phyloP scores from a whole-genome alignment of 2,113 vertebrate genomes.

The Amblyornis subalaris region DNA sequence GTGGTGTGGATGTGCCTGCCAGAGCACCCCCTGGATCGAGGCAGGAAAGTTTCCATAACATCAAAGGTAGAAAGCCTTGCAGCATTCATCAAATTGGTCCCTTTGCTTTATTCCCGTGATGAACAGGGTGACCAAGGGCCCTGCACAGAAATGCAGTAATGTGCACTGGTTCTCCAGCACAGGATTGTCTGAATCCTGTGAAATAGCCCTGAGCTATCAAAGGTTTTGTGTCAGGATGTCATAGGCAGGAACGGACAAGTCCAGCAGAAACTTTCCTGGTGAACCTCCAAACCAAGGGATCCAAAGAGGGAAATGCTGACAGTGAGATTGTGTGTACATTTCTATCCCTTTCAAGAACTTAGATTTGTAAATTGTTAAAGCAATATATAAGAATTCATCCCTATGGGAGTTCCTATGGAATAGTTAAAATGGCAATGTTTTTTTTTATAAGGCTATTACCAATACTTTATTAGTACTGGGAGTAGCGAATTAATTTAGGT shows the following conservation, averaged over 20 bases:
- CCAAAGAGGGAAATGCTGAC: background rate
- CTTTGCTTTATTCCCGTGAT: background rate
- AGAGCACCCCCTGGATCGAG: background rate
- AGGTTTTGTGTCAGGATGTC: background rate
- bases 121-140: background rate
- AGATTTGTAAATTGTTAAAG: background rate
- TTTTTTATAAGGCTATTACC: background rate
- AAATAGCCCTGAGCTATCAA: background rate
- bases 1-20: rapidly evolving
- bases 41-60: background rate
- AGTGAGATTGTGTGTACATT: background rate
- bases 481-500: background rate
- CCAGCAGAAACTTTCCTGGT: background rate
- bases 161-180: background rate
- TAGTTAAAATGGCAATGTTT: background rate
- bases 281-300: background rate
- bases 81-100: background rate
- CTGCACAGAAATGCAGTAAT: rapidly evolving
- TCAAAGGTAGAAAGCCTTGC: background rate
- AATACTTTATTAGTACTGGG: background rate
- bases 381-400: background rate
- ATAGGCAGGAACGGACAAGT: background rate
- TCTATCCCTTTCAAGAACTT: background rate
- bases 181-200: background rate
- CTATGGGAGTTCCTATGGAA: background rate